A percentile compares a stretch with the other conserved stretches of the same genome.
These are phyloP conservation scores for Ophion costatus DNA, from an alignment of 2,888 invertebrate species.

Conservation along the genomic window DNA sequence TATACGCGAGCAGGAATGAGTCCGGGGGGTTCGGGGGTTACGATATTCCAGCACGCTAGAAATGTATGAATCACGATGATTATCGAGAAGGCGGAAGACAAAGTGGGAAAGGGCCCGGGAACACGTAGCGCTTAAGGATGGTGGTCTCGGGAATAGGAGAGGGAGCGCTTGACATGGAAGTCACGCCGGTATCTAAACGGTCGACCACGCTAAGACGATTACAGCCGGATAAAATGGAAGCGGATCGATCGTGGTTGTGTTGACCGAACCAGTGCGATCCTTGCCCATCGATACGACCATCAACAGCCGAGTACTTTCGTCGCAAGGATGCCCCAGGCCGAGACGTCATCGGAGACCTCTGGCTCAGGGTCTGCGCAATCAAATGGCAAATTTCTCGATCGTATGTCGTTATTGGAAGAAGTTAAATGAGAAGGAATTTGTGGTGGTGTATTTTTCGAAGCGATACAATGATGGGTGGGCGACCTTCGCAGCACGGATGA, in stretches of 20 bases:
- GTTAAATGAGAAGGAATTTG: slow-evolving; percentile 6
- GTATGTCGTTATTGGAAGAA: background rate
- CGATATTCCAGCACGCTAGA: slow-evolving; percentile 67
- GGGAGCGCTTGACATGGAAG: slow-evolving; percentile 54
- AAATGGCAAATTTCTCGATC: slow-evolving; percentile 40
- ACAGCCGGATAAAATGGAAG: slow-evolving; percentile 36
- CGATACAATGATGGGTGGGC: slow-evolving; percentile 9
- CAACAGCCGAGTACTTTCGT: no score
- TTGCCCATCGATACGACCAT: no score
- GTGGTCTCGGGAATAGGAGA: slow-evolving; percentile 2
- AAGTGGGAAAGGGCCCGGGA: slow-evolving; percentile 17
- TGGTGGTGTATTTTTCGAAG: background rate
- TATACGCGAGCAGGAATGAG: slow-evolving; percentile 23
- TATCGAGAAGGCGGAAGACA: slow-evolving; percentile 57
- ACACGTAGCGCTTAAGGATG: background rate
- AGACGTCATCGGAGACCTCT: no score
- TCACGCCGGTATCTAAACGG: slow-evolving; percentile 53
- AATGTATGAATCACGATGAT: slow-evolving; percentile 69
- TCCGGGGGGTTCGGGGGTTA: slow-evolving; percentile 49
- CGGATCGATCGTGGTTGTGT: slow-evolving; percentile 57
- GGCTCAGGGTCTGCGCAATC: slow-evolving; percentile 1
- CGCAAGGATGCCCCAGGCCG: no score
- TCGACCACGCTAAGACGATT: slow-evolving; percentile 58
- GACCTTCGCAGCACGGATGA: slow-evolving; percentile 9
- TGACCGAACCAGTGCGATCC: slow-evolving; percentile 5